Conservation (phyloP, 2,113 vertebrate genomes). For the Tachycineta bicolor region DNA sequence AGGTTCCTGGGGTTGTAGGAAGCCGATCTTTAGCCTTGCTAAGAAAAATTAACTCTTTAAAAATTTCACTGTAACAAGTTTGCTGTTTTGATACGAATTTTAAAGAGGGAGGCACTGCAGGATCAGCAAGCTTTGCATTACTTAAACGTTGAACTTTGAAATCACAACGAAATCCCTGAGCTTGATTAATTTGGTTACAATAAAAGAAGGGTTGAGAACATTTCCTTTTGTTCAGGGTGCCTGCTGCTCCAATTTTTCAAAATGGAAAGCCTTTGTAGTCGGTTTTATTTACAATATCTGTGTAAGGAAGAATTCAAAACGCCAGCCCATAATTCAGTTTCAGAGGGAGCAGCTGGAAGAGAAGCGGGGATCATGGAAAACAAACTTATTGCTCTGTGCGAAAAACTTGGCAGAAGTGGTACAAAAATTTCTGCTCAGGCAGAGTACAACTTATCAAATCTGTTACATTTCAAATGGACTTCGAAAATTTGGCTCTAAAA, state of each 20-base stretch:
- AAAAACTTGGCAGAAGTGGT: not conserved
- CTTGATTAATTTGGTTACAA: constrained; percentile 4
- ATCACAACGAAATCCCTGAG: not conserved
- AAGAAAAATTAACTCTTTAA: not conserved
- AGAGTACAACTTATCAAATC: not conserved
- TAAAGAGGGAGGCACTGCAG: not conserved
- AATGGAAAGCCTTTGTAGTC: not conserved
- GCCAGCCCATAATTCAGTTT: constrained; percentile 35
- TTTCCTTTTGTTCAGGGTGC: constrained; percentile 2
- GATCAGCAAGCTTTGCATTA: not conserved
- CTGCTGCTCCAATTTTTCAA: not conserved
- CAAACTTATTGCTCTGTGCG: constrained; percentile 29
- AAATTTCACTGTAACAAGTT: not conserved
- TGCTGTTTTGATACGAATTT: not conserved
- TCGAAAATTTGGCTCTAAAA: not conserved
- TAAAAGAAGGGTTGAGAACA: not conserved
- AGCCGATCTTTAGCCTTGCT: not conserved
- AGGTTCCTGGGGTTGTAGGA: not conserved
- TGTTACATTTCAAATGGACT: not conserved
- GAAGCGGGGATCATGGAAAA: not conserved
- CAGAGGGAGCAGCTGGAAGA: constrained; percentile 27
- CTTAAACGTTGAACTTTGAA: not conserved
- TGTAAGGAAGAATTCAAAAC: constrained; percentile 27
- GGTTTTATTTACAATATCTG: constrained; percentile 35
- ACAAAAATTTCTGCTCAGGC: not conserved